Evolutionary conservation across 2,888 invertebrate genomes (phyloP).

Genomic region (Netelia melanura): DNA sequence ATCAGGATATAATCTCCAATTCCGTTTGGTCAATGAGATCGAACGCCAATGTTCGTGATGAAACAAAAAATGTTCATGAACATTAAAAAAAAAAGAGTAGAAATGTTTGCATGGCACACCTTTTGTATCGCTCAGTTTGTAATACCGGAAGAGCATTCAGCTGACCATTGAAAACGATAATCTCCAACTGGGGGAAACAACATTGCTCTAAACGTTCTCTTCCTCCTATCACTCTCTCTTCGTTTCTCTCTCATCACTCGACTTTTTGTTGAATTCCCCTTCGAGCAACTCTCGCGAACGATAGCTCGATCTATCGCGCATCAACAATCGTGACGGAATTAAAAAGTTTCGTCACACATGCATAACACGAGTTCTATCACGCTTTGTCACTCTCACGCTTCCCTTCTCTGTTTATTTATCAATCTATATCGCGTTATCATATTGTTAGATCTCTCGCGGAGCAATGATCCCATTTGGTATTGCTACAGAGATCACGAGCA

Average conservation of each 20-base stretch:
- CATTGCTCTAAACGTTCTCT: neutral
- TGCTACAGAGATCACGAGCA: neutral
- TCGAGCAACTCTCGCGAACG: neutral
- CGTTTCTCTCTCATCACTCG: neutral
- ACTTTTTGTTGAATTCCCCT: conserved; percentile 7
- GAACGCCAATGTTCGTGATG: too few species aligned
- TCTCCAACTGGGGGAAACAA: neutral
- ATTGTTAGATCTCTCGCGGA: neutral
- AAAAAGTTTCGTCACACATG: conserved; percentile 35
- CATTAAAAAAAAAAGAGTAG: too few species aligned
- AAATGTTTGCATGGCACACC: too few species aligned
- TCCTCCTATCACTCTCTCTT: neutral
- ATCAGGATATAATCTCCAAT: too few species aligned
- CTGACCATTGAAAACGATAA: neutral
- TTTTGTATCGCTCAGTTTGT: conserved; percentile 1
- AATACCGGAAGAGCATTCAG: neutral
- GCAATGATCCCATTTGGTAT: conserved; percentile 23
- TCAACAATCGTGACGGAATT: conserved; percentile 7
- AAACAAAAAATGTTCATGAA: too few species aligned
- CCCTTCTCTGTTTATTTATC: neutral
- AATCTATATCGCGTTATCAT: neutral
- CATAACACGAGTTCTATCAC: neutral
- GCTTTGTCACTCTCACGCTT: neutral
- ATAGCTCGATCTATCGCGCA: neutral
- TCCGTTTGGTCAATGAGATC: too few species aligned